Percentiles rank a stretch among this genome's conserved stretches.
These are phyloP conservation scores for Drosophila parthenogenetica DNA, from an alignment of 2,888 invertebrate species.

Conservation along the genomic window DNA sequence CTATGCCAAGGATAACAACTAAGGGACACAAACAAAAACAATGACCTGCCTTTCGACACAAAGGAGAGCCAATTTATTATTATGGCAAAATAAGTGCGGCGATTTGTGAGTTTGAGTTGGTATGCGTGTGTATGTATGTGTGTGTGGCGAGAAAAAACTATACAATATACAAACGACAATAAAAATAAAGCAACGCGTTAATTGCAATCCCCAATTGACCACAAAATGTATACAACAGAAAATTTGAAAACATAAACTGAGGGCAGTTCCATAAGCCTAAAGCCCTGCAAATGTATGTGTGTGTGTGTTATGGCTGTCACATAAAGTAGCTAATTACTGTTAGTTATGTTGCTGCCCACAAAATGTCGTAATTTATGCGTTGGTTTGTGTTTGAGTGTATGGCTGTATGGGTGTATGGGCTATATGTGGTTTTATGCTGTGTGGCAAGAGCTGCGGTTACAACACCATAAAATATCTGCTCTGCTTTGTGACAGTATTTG, in stretches of 20 bases:
- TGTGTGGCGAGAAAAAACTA: slow-evolving; percentile 31
- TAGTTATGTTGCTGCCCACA: slow-evolving; percentile 77
- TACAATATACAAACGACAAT: slow-evolving; percentile 49
- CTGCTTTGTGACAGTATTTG: slow-evolving; percentile 5
- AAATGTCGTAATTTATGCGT: slow-evolving; percentile 69
- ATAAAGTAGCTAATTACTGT: slow-evolving; percentile 78
- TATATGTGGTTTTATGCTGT: slow-evolving; percentile 29
- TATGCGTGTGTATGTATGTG: slow-evolving; percentile 1
- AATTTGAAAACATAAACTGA: slow-evolving; percentile 63
- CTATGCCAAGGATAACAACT: slow-evolving; percentile 10
- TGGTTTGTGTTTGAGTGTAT: slow-evolving; percentile 37
- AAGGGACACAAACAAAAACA: slow-evolving; percentile 9
- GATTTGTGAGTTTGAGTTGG: slow-evolving; percentile 20
- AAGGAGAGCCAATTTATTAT: slow-evolving; percentile 51
- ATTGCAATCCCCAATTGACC: slow-evolving; percentile 77
- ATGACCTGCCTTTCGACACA: slow-evolving; percentile 18
- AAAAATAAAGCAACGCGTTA: slow-evolving; percentile 75
- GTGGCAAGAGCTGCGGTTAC: slow-evolving; percentile 43
- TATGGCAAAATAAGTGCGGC: slow-evolving; percentile 53
- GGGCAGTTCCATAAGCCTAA: slow-evolving; percentile 13
- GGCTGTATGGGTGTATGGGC: slow-evolving; percentile 4
- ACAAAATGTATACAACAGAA: slow-evolving; percentile 49
- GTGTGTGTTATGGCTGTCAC: slow-evolving; percentile 54
- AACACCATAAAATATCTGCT: slow-evolving; percentile 50
- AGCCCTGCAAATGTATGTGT: slow-evolving; percentile 21